Evolutionary conservation across 2,113 vertebrate genomes (phyloP).

Genomic region (Syrmaticus mikado): DNA sequence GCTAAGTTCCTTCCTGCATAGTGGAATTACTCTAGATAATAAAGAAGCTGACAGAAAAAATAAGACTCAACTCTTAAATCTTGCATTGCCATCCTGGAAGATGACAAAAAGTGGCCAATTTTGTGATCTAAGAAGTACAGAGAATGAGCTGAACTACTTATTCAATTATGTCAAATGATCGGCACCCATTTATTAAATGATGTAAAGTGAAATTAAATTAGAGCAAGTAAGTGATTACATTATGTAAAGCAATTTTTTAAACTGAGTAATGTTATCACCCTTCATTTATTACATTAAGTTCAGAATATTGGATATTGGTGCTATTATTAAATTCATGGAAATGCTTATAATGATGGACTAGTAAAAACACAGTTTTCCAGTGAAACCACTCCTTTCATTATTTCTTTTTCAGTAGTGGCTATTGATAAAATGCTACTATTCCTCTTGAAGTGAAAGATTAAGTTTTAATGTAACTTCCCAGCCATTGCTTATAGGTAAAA

Average conservation of each 20-base stretch:
- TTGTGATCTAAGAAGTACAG: not conserved
- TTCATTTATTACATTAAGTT: constrained; percentile 41
- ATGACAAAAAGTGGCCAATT: not conserved
- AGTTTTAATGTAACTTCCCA: not conserved
- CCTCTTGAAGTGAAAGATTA: not conserved
- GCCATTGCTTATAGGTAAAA: not conserved
- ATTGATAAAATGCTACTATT: not conserved
- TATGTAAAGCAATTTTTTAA: constrained; percentile 47
- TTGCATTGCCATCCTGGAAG: not conserved
- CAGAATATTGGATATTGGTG: constrained; percentile 14
- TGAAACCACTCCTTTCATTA: not conserved
- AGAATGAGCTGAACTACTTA: constrained; percentile 28
- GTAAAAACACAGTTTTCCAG: not conserved
- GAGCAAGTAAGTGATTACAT: constrained; percentile 46
- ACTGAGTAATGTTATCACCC: constrained; percentile 19
- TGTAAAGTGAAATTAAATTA: constrained; percentile 62
- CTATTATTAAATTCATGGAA: constrained; percentile 17
- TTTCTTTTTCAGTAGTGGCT: not conserved
- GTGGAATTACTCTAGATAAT: not conserved
- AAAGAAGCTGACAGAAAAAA: not conserved
- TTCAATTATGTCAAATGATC: constrained; percentile 58
- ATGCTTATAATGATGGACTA: not conserved
- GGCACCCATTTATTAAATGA: constrained; percentile 52
- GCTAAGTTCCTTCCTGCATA: not conserved
- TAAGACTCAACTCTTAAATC: not conserved